phyloP scores from a whole-genome alignment of 2,113 vertebrate species.

The Probosciger aterrimus region DNA sequence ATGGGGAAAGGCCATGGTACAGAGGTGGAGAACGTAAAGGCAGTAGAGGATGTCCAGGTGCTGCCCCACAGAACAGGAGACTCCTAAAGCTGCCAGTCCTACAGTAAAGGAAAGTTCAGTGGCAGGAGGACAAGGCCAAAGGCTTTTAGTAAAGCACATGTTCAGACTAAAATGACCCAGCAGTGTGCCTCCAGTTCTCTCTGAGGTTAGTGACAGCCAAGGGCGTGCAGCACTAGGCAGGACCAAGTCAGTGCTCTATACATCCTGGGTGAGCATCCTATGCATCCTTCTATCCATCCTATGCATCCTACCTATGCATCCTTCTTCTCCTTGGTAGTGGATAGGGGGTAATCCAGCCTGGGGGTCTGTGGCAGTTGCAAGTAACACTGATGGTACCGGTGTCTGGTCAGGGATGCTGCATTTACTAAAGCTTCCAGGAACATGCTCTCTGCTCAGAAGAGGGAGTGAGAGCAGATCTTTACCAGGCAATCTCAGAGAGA shows the following conservation, averaged over 20 bases:
- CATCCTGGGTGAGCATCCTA: neutral
- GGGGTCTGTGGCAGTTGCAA: neutral
- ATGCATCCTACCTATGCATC: neutral
- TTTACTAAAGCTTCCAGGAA: neutral
- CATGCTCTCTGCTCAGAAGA: neutral
- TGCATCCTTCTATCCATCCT: neutral
- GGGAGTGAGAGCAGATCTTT: neutral
- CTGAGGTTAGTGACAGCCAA: neutral
- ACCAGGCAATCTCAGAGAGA: rapidly evolving
- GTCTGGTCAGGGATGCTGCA: neutral
- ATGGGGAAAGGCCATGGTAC: neutral
- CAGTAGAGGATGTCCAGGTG: neutral
- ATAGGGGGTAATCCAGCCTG: no score
- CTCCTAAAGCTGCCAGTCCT: neutral
- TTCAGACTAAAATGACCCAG: neutral
- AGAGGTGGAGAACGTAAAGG: neutral
- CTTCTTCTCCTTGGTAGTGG: neutral
- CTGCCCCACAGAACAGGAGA: neutral
- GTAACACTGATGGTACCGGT: rapidly evolving
- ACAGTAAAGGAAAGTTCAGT: neutral
- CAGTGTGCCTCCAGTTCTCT: rapidly evolving
- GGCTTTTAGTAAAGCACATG: neutral
- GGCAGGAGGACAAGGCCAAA: neutral
- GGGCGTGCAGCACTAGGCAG: rapidly evolving
- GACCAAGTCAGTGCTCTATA: neutral